These are phyloP conservation scores for Mesitornis unicolor DNA, from an alignment of 2,113 vertebrate genomes.

Conservation along the genomic window DNA sequence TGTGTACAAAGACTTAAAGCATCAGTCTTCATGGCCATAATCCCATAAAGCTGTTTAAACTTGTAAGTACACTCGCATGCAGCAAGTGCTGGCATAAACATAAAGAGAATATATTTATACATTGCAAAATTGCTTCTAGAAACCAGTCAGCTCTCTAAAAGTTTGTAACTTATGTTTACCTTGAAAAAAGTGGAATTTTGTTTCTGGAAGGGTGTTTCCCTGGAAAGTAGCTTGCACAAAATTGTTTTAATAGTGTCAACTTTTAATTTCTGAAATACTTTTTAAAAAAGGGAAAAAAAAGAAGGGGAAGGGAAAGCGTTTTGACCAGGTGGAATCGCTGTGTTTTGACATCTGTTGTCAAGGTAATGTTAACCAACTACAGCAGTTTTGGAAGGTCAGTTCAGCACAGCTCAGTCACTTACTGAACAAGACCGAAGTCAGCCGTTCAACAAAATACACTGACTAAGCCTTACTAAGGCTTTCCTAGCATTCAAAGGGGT, in stretches of 20 bases:
- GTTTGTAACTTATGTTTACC: neutral
- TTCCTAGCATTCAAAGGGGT: neutral
- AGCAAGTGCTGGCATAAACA: neutral
- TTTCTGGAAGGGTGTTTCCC: neutral
- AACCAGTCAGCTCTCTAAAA: neutral
- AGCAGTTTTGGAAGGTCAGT: neutral
- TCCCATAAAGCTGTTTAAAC: neutral
- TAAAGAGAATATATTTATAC: neutral
- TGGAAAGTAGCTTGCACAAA: neutral
- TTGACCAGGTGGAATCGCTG: neutral
- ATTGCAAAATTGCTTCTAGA: neutral
- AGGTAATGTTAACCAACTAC: neutral
- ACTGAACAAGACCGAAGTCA: neutral
- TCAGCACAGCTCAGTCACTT: neutral
- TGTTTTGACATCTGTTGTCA: neutral
- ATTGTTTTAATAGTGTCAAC: neutral
- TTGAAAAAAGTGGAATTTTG: neutral
- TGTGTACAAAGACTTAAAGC: neutral
- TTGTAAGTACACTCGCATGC: neutral
- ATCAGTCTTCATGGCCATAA: neutral
- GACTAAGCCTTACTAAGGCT: neutral
- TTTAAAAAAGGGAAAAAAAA: neutral
- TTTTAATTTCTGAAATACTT: neutral
- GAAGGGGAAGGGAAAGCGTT: neutral
- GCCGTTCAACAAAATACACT: neutral